phyloP scores from a whole-genome alignment of 1,140 invertebrate species.

The Gonatopus flavifemur region DNA sequence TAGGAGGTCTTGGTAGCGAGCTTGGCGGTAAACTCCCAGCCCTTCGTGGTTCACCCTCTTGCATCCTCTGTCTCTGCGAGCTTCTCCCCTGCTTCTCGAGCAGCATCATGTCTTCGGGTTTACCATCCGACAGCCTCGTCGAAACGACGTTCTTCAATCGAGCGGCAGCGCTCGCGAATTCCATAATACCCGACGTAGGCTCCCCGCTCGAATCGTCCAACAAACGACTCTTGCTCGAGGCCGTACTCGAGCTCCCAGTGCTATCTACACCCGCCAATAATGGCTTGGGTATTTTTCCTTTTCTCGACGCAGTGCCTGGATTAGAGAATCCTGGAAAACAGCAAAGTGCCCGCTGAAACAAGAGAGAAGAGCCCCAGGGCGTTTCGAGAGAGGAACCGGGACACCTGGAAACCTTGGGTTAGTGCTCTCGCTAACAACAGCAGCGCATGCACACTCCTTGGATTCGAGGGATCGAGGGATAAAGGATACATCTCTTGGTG shows the following conservation, averaged over 20 bases:
- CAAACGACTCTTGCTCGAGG: conserved; percentile 60
- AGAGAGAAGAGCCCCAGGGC: conserved; percentile 61
- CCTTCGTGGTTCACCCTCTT: conserved; percentile 53
- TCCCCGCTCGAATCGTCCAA: conserved; percentile 56
- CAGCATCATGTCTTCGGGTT: conserved; percentile 70
- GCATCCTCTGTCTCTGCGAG: conserved; percentile 72
- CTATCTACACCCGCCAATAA: conserved; percentile 73
- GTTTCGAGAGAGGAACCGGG: conserved; percentile 58
- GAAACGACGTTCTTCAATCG: conserved; percentile 52
- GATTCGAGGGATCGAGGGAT: conserved; percentile 4
- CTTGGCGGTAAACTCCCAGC: conserved; percentile 66
- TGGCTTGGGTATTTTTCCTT: conserved; percentile 81
- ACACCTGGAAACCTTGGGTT: conserved; percentile 56
- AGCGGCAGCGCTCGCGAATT: conserved; percentile 41
- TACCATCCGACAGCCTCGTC: conserved; percentile 50
- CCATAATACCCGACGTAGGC: conserved; percentile 47
- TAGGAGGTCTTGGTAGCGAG: conserved; percentile 67
- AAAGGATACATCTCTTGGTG: conserved; percentile 8
- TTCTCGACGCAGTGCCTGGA: conserved; percentile 77
- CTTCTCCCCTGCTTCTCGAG: conserved; percentile 75
- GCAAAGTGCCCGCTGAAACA: conserved; percentile 78
- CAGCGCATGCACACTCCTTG: conserved; percentile 51
- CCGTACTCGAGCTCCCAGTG: conserved; percentile 54
- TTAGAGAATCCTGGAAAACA: conserved; percentile 86
- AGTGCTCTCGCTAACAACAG: conserved; percentile 55